Percentiles rank a stretch among this genome's conserved stretches.
phyloP scores from a whole-genome alignment of 2,113 vertebrate genomes.

The Philantomba maxwellii region DNA sequence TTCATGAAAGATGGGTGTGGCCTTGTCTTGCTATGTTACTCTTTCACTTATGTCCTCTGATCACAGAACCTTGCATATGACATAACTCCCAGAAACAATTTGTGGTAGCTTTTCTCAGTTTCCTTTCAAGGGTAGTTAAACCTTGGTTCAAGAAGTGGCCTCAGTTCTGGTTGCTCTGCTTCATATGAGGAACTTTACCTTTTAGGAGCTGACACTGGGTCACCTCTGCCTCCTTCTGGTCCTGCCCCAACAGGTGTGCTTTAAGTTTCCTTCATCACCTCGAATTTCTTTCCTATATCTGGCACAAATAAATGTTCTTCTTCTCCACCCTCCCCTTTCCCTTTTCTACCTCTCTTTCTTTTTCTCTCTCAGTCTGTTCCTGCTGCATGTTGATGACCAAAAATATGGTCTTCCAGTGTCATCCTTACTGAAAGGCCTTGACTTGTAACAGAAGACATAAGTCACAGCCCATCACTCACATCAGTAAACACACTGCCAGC shows the following conservation, averaged over 20 bases:
- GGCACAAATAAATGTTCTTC: not conserved
- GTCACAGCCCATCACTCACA: not conserved
- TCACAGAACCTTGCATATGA: not conserved
- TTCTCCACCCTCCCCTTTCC: not conserved
- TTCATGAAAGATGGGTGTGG: not conserved
- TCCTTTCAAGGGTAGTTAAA: not conserved
- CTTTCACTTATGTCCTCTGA: not conserved
- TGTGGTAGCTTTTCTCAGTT: not conserved
- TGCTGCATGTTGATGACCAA: not conserved
- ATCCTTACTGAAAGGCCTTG: not conserved
- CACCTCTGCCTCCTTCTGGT: not conserved
- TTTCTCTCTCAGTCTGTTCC: not conserved
- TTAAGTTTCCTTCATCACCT: not conserved
- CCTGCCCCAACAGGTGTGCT: too few relatives aligned
- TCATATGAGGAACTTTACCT: not conserved
- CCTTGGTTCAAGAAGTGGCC: not conserved
- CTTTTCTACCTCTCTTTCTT: not conserved
- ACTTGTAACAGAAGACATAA: not conserved
- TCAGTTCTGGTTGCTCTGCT: not conserved
- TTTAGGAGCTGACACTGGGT: not conserved
- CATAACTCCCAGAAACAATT: fast-evolving
- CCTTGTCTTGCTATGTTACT: not conserved
- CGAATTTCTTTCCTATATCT: not conserved
- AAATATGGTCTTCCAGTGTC: not conserved
- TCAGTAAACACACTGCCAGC: not conserved